These are phyloP conservation scores for Brenthis ino DNA, from an alignment of 2,888 invertebrate genomes.

Conservation along the genomic window DNA sequence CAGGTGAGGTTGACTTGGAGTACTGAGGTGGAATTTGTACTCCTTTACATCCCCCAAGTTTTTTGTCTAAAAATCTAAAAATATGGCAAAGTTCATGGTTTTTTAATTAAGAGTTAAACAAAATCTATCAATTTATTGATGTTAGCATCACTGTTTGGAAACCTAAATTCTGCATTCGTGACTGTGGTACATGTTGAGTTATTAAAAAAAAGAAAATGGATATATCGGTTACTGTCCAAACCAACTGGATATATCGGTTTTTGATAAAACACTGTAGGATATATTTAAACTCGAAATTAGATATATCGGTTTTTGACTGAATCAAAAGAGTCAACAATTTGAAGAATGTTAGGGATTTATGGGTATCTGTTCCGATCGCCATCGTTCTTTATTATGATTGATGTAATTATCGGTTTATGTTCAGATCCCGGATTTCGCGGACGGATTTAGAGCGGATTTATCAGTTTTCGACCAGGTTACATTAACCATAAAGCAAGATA, in stretches of 20 bases:
- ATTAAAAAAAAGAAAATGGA: background rate
- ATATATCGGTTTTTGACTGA: background rate
- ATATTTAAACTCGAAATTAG: background rate
- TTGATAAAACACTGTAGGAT: too few relatives aligned
- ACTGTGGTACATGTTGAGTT: background rate
- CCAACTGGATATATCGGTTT: background rate
- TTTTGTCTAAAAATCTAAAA: background rate
- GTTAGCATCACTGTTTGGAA: background rate
- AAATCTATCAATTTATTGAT: conserved; percentile 2
- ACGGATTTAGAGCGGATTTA: background rate
- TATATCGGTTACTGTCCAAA: background rate
- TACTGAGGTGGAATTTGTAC: too few relatives aligned
- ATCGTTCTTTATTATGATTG: background rate
- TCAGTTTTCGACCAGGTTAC: background rate
- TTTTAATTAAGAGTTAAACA: background rate
- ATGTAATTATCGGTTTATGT: background rate
- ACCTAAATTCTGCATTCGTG: background rate
- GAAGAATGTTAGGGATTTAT: background rate
- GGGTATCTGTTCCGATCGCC: background rate
- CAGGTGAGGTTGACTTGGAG: too few relatives aligned
- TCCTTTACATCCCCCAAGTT: too few relatives aligned
- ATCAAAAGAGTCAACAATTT: background rate
- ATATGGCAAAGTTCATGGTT: too few relatives aligned
- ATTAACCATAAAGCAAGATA: background rate
- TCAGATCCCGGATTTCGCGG: background rate